phyloP scores from a whole-genome alignment of 2,797 vertebrate genomes.

The Cryptoblepharus egeriae region DNA sequence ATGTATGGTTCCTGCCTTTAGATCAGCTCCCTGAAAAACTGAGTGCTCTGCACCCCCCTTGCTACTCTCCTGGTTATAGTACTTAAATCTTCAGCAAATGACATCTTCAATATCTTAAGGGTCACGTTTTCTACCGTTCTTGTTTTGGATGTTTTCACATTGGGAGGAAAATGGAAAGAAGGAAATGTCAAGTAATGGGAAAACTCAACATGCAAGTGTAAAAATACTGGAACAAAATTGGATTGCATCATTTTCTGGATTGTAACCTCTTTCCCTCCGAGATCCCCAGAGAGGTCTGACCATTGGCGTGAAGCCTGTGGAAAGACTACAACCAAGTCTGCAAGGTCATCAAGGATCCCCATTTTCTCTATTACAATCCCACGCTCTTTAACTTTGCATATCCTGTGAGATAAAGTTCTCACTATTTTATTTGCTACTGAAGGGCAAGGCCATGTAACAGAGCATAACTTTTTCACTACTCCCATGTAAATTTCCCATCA shows the following conservation, averaged over 20 bases:
- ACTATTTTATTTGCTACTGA: neutral
- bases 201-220: slow-evolving; percentile 9
- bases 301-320: slow-evolving; percentile 21
- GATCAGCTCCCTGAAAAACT: too few relatives aligned
- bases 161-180: slow-evolving; percentile 28
- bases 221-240: slow-evolving; percentile 36
- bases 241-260: slow-evolving; percentile 13
- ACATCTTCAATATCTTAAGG: slow-evolving; percentile 45
- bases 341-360: slow-evolving; percentile 21
- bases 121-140: slow-evolving; percentile 46
- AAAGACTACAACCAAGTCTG: slow-evolving; percentile 31
- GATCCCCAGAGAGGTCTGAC: slow-evolving; percentile 19
- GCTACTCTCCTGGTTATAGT: too few relatives aligned
- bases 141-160: slow-evolving; percentile 41
- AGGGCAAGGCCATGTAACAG: slow-evolving; percentile 2
- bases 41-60: too few relatives aligned
- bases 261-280: slow-evolving; percentile 30
- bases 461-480: slow-evolving; percentile 37
- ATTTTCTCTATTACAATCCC: slow-evolving; percentile 25
- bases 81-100: slow-evolving; percentile 1
- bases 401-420: neutral
- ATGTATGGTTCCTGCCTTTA: too few relatives aligned
- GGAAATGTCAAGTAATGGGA: slow-evolving; percentile 53
- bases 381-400: fast-evolving
- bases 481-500: slow-evolving; percentile 8